These are phyloP conservation scores for Drosophila anceps DNA, from an alignment of 2,888 invertebrate genomes.

Conservation along the genomic window DNA sequence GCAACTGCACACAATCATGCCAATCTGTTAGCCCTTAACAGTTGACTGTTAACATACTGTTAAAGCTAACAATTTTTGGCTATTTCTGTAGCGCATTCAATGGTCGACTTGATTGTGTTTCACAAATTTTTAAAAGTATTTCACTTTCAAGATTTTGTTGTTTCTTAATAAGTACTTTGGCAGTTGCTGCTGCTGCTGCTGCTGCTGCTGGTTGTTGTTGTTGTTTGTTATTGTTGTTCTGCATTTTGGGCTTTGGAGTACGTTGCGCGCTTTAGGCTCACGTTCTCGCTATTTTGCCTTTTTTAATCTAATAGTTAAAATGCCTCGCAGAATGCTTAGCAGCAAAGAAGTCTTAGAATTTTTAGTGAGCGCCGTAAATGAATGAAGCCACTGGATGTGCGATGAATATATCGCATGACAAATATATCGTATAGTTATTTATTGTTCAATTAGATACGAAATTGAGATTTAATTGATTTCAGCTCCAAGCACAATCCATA, in stretches of 20 bases:
- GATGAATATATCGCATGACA: not conserved
- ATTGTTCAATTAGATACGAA: not conserved
- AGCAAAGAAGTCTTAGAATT: not conserved
- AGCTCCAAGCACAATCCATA: not conserved
- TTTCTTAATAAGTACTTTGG: constrained; percentile 53
- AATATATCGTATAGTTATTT: not conserved
- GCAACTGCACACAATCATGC: not conserved
- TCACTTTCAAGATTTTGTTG: constrained; percentile 47
- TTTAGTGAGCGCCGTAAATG: not conserved
- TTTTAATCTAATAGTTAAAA: constrained; percentile 23
- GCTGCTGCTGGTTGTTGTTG: not conserved
- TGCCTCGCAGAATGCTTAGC: not conserved
- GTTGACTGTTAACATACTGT: not conserved
- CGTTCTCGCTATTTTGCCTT: not conserved
- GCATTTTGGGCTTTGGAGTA: constrained; percentile 8
- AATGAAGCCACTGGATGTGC: no score
- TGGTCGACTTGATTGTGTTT: not conserved
- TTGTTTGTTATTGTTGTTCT: constrained; percentile 8
- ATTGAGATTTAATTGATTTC: not conserved
- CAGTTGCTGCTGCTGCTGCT: constrained; percentile 5
- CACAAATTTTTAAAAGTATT: constrained; percentile 8
- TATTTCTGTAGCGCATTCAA: constrained; percentile 16
- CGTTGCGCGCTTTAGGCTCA: not conserved
- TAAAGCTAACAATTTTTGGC: not conserved
- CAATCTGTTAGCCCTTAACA: not conserved